Base-by-base conservation (phyloP, 2,113 vertebrate species). In the Ammodytes dubius region DNA sequence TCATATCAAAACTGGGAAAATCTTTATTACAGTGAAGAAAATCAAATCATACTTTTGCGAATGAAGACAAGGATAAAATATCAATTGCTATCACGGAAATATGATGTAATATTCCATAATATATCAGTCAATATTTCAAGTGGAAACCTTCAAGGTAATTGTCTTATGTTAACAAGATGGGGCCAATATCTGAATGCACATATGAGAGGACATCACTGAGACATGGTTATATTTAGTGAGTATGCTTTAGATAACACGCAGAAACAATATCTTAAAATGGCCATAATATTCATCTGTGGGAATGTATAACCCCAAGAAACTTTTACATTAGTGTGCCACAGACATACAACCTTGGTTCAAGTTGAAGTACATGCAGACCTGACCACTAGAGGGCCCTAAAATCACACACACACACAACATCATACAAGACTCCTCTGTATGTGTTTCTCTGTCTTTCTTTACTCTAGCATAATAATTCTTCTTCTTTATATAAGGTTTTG, bases 301-400 rank as follows among this genome's bases (percentile, higher is more conserved):
- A 56, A 54, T 5, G 5, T 45, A 19, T 42, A 50, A 27, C 7
- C 3, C 27, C 13, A 14, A 27, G 27, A 27, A 27, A 27, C 27
- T 40, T 27, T 54, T 27, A 7, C n/a, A 54, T 12, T 10, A 13
- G 6, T 43, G 1, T 43, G n/a, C 7, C 13, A 39, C 8, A 12
- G 5, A 10, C 35, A 49, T 49, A 3, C 7, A 8, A 57, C 7
- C 1, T 13, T 9, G 1, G 17, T 15, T 39, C 46, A 63, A 42
- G 6, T 50, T 3, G 72, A 77, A 13, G 43, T 43, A 14, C 19
- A 47, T 19, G 4, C 50, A 79, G 11, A 37, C 27, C 2, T 63
- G 50, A 74, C 88, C 91, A 88, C 86, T 85, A 84, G 88, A 89
- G 77, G 90, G 82, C 70, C 4, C 53, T 73, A 42, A 74, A 73